Conservation (phyloP, 2,113 vertebrate species). For the Machaerirhynchus nigripectus region DNA sequence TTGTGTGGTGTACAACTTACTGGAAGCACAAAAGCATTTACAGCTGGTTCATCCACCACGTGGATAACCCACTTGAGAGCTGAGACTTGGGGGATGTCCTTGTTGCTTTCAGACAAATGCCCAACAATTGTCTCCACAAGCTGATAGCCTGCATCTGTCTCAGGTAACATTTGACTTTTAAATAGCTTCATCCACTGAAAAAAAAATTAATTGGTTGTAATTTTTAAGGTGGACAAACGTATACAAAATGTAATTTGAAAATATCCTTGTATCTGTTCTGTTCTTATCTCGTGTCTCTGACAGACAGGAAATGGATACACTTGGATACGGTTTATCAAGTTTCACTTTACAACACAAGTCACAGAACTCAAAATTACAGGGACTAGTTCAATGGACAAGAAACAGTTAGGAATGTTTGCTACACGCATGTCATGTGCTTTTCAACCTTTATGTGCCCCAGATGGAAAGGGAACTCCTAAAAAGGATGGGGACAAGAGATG, state of each 20-base stretch:
- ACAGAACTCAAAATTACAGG: not conserved
- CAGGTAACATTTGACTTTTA: conserved; percentile 76
- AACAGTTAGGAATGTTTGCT: not conserved
- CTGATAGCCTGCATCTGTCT: conserved; percentile 79
- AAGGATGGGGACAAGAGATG: not conserved
- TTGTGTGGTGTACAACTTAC: conserved; percentile 72
- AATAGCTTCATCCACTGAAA: conserved; percentile 86
- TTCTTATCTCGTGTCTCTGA: not conserved
- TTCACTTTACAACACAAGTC: not conserved
- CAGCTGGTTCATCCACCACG: conserved; percentile 79
- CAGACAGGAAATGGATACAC: not conserved
- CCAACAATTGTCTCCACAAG: conserved; percentile 78
- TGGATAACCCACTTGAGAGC: conserved; percentile 84
- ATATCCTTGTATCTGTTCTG: not conserved
- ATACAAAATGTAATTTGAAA: not conserved
- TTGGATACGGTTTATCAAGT: not conserved
- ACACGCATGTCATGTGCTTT: not conserved
- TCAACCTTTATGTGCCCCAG: not conserved
- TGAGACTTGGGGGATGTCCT: conserved; percentile 83
- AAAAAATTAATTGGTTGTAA: not conserved
- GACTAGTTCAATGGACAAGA: not conserved
- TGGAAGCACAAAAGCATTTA: conserved; percentile 91
- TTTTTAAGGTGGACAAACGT: not conserved
- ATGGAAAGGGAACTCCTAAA: not conserved
- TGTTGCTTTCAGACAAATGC: conserved; percentile 85